phyloP scores from a whole-genome alignment of 1,140 invertebrate species.

The Thaumatotibia leucotreta region DNA sequence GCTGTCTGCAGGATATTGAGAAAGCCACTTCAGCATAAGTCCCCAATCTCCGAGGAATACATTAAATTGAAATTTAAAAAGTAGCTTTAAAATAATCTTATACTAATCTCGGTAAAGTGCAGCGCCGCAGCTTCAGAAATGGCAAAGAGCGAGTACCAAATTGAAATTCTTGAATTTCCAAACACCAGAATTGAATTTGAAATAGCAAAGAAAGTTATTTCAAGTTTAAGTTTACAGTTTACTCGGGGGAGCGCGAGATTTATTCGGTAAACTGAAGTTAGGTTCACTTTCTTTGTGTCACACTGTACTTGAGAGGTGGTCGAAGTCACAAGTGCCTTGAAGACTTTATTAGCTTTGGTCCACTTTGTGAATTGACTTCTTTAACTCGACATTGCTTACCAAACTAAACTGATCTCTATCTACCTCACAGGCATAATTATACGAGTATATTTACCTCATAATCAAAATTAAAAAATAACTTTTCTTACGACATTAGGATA shows the following conservation, averaged over 20 bases:
- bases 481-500: too few relatives aligned
- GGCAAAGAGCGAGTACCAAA: not conserved
- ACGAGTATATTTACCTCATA: too few relatives aligned
- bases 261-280: conserved; percentile 40
- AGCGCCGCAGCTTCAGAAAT: not conserved
- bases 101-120: not conserved
- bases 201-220: conserved; percentile 32
- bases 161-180: conserved; percentile 12
- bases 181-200: conserved; percentile 14
- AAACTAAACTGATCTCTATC: too few relatives aligned
- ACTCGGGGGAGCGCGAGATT: conserved; percentile 41
- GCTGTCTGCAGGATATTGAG: too few relatives aligned
- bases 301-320: conserved; percentile 31
- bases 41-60: too few relatives aligned
- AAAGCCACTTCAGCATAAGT: too few relatives aligned
- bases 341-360: not conserved
- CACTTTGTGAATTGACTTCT: too few relatives aligned
- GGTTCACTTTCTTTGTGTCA: conserved; percentile 56
- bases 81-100: not conserved
- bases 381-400: too few relatives aligned
- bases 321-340: conserved; percentile 24
- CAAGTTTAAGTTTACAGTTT: conserved; percentile 17
- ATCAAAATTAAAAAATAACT: too few relatives aligned
- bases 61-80: not conserved
- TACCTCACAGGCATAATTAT: too few relatives aligned